Conservation (phyloP, 2,888 invertebrate genomes). For the Epiblema foenella region DNA sequence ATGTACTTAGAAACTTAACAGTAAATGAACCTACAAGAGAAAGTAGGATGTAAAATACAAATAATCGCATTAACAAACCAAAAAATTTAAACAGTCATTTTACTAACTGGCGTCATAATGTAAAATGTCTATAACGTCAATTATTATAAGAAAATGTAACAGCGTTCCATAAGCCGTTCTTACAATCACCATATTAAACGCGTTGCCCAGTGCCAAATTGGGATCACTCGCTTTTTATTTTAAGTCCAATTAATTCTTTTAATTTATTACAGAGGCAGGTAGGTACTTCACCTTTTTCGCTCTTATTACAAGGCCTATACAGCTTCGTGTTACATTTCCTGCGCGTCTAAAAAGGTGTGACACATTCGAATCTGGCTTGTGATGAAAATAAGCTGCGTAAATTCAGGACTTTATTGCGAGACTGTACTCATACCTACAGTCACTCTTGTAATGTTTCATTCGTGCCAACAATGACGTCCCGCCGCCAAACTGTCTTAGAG, state of each 20-base stretch:
- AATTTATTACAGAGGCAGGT: too few relatives aligned
- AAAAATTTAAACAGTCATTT: too few relatives aligned
- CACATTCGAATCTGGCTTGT: too few relatives aligned
- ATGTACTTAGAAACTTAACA: not conserved
- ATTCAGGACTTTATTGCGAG: not conserved
- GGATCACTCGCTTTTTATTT: too few relatives aligned
- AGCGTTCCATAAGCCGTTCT: not conserved
- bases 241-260: too few relatives aligned
- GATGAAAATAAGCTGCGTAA: not conserved
- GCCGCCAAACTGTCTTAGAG: conserved; percentile 60
- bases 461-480: conserved; percentile 64
- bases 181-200: not conserved
- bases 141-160: not conserved
- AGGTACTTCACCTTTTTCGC: too few relatives aligned
- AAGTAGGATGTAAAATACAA: not conserved
- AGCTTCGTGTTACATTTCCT: too few relatives aligned
- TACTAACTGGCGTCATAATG: too few relatives aligned
- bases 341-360: too few relatives aligned
- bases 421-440: conserved; percentile 14
- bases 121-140: too few relatives aligned
- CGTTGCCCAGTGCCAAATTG: not conserved
- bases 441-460: conserved; percentile 60
- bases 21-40: not conserved
- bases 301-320: too few relatives aligned
- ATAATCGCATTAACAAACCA: too few relatives aligned